Conservation (phyloP, 2,113 vertebrate species). For the Crotalus helleri region DNA sequence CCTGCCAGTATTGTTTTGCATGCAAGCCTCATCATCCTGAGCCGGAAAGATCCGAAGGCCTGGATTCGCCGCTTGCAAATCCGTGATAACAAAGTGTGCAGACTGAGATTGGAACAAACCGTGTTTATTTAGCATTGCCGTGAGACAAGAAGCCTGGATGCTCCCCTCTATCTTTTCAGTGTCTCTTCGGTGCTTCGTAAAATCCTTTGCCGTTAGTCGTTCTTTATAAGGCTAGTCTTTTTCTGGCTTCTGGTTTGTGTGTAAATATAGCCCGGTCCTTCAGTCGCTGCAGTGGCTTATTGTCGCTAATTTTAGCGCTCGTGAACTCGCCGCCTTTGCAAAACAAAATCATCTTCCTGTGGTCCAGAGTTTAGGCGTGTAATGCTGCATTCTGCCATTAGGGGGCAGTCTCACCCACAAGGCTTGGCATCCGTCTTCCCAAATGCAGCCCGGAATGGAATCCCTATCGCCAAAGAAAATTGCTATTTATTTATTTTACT, state of each 20-base stretch:
- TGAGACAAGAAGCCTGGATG: neutral
- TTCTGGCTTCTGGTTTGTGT: neutral
- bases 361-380: neutral
- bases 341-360: neutral
- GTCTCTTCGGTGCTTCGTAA: neutral
- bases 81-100: no score
- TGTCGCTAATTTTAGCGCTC: slow-evolving; percentile 7
- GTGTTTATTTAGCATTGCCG: neutral
- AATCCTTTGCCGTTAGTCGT: neutral
- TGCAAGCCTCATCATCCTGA: neutral
- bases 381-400: neutral
- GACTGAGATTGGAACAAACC: neutral
- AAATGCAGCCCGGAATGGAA: neutral
- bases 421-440: neutral
- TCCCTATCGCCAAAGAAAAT: no score
- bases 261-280: neutral
- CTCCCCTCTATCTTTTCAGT: neutral
- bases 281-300: neutral
- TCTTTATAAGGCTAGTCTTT: neutral
- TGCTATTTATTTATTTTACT: neutral
- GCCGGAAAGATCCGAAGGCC: neutral
- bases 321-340: neutral
- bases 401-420: neutral
- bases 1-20: neutral
- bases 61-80: neutral